Evolutionary conservation across 35 echinoderm and acorn worm genomes (phyloP), one percentile per base, ranked within the genome.

Genomic region (Lytechinus pictus): DNA sequence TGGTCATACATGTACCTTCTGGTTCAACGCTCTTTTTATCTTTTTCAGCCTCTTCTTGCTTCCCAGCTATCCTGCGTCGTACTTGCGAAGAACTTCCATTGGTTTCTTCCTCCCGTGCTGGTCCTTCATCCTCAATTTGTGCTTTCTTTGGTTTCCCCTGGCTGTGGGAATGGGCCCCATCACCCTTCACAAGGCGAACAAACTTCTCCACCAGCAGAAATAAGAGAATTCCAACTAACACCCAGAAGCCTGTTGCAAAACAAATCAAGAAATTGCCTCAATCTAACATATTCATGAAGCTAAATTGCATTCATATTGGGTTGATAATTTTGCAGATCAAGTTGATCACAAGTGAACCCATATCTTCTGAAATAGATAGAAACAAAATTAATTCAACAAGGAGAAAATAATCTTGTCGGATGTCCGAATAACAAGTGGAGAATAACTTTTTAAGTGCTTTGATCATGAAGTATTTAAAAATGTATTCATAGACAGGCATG

Each of bases 161-260:
- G 57, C 96, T 86, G 27, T 98, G 96, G 27, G 96, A 97, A 54
- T 99, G 98, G 5, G 89, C 93, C 72, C 93, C 95, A 94, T 97
- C 98, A 53, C 95, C 96, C 94, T 99, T 99, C 33, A 99, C 92
- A n/a, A 95, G 92, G 21, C 98, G 79, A 14, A 99, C 98, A 60
- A 96, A 90, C 57, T 99, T 99, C 95, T 99, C 98, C 21, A 99
- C 97, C 9, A 96, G 93, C 52, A 99, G 94, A 87, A 99, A 99
- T 14, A 97, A 53, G 27, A 99, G 88, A 52, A 99, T 97, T 9
- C 98, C 98, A 90, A 95, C 86, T 13, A 99, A 94, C 14, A 99
- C 98, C 96, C 97, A 99, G 3, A 99, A 89, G 11, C 98, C 98
- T 91, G 95, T 88, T 55, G 58, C 21, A 44, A 92, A n/a, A 79